Evolutionary conservation across 2,888 invertebrate genomes (phyloP).

Genomic region (Trichogramma dendrolimi): DNA sequence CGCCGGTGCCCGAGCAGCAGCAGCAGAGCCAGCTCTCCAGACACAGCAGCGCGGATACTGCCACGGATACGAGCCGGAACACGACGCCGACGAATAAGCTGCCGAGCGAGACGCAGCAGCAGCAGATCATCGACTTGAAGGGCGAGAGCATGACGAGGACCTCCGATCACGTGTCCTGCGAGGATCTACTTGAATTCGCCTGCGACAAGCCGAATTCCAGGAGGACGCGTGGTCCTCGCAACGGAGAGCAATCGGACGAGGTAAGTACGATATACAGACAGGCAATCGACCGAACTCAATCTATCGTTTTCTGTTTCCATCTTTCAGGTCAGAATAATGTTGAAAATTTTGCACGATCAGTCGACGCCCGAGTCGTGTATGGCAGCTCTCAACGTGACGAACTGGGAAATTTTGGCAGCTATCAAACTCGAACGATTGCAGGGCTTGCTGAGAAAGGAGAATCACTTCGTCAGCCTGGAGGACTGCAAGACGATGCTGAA

Average conservation of each 20-base stretch:
- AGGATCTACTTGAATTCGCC: conserved; percentile 84
- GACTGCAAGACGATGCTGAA: conserved; percentile 48
- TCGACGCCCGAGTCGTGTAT: conserved; percentile 70
- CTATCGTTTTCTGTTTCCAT: not conserved
- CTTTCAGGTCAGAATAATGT: conserved; percentile 77
- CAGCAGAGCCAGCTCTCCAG: not conserved
- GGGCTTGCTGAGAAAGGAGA: conserved; percentile 46
- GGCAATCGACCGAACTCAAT: conserved; percentile 39
- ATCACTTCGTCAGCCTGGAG: conserved; percentile 46
- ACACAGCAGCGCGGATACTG: conserved; percentile 4
- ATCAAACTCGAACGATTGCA: conserved; percentile 76
- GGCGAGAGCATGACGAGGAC: conserved; percentile 36
- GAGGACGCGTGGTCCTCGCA: conserved; percentile 72
- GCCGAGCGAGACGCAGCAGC: conserved; percentile 10
- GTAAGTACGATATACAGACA: conserved; percentile 67
- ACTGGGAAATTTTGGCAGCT: conserved; percentile 86
- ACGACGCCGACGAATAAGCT: conserved; percentile 33
- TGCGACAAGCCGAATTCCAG: conserved; percentile 68
- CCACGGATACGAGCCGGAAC: conserved; percentile 33
- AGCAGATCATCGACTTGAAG: conserved; percentile 11
- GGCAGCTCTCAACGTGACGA: conserved; percentile 73
- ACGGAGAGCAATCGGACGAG: conserved; percentile 76
- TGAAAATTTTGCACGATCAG: conserved; percentile 67
- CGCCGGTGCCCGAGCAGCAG: not conserved
- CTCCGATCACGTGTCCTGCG: conserved; percentile 83